phyloP scores from a whole-genome alignment of 2,113 vertebrate species.

The Rhynchomys soricoides region DNA sequence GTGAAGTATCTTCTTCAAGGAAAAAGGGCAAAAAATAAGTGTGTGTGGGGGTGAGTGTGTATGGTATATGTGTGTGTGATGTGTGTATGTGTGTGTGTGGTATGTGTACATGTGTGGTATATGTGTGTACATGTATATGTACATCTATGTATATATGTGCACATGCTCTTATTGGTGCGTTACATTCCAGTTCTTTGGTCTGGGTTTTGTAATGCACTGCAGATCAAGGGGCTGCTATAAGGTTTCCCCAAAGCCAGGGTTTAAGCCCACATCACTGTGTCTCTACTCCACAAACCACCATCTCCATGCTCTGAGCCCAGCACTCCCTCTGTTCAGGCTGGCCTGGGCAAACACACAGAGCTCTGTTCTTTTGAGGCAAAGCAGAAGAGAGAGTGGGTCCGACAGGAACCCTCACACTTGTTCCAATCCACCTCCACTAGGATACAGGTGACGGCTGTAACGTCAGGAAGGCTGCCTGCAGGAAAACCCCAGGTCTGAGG shows the following conservation, averaged over 20 bases:
- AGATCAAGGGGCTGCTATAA: not conserved
- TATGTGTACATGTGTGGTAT: too few species aligned
- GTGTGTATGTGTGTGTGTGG: not conserved
- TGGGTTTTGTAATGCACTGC: too few species aligned
- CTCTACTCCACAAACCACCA: too few species aligned
- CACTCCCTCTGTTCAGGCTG: fast-evolving
- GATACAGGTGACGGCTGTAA: not conserved
- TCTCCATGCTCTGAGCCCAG: fast-evolving
- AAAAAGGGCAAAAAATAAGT: not conserved
- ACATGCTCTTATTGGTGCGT: too few species aligned
- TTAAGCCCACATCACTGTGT: not conserved
- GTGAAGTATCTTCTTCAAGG: not conserved
- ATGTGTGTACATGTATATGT: not conserved
- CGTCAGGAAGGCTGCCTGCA: not conserved
- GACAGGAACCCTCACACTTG: not conserved
- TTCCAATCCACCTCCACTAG: not conserved
- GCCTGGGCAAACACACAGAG: not conserved
- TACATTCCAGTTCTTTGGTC: too few species aligned
- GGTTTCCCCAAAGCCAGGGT: not conserved
- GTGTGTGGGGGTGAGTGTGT: not conserved
- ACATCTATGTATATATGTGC: fast-evolving
- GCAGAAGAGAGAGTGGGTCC: not conserved
- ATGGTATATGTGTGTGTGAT: too few species aligned
- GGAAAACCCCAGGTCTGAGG: not conserved
- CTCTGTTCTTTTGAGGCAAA: not conserved